Conservation (phyloP, 2,113 vertebrate species). For the Calyptommatus sinebrachiatus region DNA sequence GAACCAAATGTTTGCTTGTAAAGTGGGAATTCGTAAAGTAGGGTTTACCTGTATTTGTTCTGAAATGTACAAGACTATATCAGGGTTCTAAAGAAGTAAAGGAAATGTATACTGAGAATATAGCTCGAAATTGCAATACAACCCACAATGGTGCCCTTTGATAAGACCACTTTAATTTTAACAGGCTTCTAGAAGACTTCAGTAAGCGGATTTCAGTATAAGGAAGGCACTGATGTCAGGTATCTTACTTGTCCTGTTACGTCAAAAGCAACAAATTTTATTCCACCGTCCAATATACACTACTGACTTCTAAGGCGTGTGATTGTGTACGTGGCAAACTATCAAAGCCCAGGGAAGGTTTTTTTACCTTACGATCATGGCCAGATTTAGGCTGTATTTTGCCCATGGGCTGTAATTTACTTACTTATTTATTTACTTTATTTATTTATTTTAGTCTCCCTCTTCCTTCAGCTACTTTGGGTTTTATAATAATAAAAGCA, state of each 20-base stretch:
- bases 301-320: not conserved
- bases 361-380: too few species aligned
- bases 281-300: not conserved
- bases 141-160: not conserved
- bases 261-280: not conserved
- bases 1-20: too few species aligned
- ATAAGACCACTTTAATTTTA: not conserved
- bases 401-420: too few species aligned
- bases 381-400: too few species aligned
- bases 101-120: not conserved
- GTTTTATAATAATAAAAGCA: too few species aligned
- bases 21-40: too few species aligned
- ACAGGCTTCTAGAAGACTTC: not conserved
- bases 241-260: not conserved
- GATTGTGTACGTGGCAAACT: not conserved
- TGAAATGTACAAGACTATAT: not conserved
- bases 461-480: too few species aligned
- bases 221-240: not conserved
- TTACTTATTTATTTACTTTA: too few species aligned
- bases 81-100: not conserved
- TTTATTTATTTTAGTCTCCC: too few species aligned
- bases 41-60: too few species aligned
- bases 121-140: too few species aligned
- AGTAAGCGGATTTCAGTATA: not conserved
- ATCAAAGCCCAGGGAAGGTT: too few species aligned